Conservation (phyloP, 1,140 invertebrate species). For the Drosophila baimaii region DNA sequence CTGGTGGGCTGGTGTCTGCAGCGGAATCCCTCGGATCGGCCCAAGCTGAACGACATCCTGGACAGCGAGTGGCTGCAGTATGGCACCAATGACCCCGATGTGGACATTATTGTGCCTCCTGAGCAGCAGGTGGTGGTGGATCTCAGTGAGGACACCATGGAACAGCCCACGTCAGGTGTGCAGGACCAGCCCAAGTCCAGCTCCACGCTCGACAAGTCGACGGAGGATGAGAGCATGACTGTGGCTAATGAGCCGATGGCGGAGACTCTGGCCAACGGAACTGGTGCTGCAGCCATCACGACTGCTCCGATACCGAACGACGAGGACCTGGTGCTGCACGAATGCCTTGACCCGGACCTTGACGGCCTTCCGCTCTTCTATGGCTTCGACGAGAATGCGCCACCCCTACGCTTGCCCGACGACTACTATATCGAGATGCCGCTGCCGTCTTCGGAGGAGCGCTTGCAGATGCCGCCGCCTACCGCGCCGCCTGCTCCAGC, state of each 20-base stretch:
- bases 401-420: slow-evolving; percentile 29
- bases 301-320: slow-evolving; percentile 11
- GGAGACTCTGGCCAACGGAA: not conserved
- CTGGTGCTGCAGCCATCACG: not conserved
- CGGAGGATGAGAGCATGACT: slow-evolving; percentile 18
- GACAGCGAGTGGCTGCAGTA: slow-evolving; percentile 88
- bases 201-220: not conserved
- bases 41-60: slow-evolving; percentile 88
- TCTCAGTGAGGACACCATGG: slow-evolving; percentile 60
- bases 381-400: slow-evolving; percentile 57
- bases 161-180: slow-evolving; percentile 21
- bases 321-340: slow-evolving; percentile 24
- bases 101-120: slow-evolving; percentile 38
- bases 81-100: slow-evolving; percentile 31
- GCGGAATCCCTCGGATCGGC: slow-evolving; percentile 89
- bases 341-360: slow-evolving; percentile 24
- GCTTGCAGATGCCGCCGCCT: slow-evolving; percentile 9
- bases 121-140: slow-evolving; percentile 57
- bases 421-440: slow-evolving; percentile 40
- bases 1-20: slow-evolving; percentile 91
- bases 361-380: slow-evolving; percentile 40
- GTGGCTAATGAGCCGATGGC: not conserved
- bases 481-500: slow-evolving; percentile 12
- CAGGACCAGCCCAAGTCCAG: not conserved
- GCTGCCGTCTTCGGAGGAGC: slow-evolving; percentile 8